Base-by-base conservation (phyloP, 2,113 vertebrate species). In the Coracopsis vasa region DNA sequence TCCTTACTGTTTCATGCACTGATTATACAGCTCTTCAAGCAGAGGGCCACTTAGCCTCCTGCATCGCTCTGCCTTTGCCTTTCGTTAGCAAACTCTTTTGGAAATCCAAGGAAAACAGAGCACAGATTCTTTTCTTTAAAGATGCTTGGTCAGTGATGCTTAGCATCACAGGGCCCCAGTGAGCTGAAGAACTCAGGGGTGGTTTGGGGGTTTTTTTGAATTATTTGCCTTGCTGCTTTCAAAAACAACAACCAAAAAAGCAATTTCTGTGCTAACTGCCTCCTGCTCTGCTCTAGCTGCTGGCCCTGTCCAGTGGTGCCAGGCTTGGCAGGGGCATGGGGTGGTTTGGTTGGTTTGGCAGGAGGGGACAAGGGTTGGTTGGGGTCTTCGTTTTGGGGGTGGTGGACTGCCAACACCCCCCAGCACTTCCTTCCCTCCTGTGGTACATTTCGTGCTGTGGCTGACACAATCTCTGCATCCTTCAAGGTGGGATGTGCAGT, bases 361-460 rank as follows among this genome's bases (percentile, higher is more conserved):
- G 61, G 18, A 69, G 16, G 41, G 10, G 14, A 51, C 13, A 44
- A 77, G 18, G 48, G 14, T 7, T 53, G 27, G 0, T 1, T 39
- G 28, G 13, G 16, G 0, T 0, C 28, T 48, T 17, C 73, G 53
- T 64, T 27, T 11, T 6, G 21, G 2, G 2, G 7, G 10, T 9
- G 4, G 7, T 19, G 9, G 18, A 39, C 51, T 41, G 27, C 29
- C 51, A 51, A n/a, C 23, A 75, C 3, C 5, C 37, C 12, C 13
- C 31, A 31, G 16, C 4, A 13, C n/a, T 74, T 77, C 35, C 35
- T 42, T 48, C 37, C 64, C 37, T 73, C 45, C n/a, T 25, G 16
- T 2, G 7, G 18, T 17, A 11, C 21, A 5, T 45, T 50, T 64
- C 7, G 42, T 80, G 41, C 50, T 70, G 27, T 7, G 21, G 31